Conservation (phyloP, 2,113 vertebrate species). For the Sphyrna mokarran region DNA sequence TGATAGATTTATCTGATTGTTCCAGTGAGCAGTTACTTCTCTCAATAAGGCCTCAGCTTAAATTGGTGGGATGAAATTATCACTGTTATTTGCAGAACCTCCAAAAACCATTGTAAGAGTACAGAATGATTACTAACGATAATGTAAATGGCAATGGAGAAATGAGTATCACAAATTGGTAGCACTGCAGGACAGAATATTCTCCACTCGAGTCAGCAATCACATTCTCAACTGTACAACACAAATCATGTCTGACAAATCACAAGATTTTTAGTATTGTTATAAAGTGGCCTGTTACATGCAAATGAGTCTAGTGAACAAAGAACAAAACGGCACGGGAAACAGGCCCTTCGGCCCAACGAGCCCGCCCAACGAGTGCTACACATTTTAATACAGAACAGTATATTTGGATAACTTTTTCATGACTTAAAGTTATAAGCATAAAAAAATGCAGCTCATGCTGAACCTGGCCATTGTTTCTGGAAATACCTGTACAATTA, state of each 20-base stretch:
- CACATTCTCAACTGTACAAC: neutral
- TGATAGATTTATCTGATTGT: neutral
- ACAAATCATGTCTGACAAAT: neutral
- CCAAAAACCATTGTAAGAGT: neutral
- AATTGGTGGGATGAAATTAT: neutral
- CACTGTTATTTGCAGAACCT: neutral
- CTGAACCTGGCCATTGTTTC: neutral
- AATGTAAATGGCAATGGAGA: neutral
- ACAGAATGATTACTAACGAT: neutral
- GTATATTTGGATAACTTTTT: neutral
- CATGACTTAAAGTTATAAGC: neutral
- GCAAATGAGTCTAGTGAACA: neutral
- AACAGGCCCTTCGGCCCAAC: too few relatives aligned
- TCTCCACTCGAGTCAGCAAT: neutral
- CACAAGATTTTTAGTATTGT: neutral
- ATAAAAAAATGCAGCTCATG: neutral
- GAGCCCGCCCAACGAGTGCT: too few relatives aligned
- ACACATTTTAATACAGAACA: neutral
- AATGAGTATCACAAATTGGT: neutral
- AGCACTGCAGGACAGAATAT: neutral
- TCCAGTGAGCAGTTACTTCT: neutral
- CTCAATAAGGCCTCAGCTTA: neutral
- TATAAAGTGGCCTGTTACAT: neutral
- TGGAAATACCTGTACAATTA: neutral
- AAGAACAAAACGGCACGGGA: too few relatives aligned